These are phyloP conservation scores for Zaprionus capensis DNA, from an alignment of 1,140 invertebrate genomes.

Conservation along the genomic window DNA sequence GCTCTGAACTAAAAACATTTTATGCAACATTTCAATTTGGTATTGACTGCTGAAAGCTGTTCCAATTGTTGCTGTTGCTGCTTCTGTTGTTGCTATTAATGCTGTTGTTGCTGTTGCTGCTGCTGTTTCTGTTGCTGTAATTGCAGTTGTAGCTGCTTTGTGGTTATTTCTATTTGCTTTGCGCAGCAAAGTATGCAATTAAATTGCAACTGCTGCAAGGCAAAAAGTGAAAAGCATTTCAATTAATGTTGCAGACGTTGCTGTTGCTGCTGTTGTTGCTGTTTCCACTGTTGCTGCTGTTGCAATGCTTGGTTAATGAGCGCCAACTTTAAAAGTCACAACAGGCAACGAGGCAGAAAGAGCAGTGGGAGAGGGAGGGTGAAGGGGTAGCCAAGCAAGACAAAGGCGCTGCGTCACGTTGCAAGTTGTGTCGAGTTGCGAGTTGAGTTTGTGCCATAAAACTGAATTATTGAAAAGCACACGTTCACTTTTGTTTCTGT, in stretches of 20 bases:
- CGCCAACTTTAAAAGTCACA: slow-evolving; percentile 51
- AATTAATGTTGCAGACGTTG: slow-evolving; percentile 50
- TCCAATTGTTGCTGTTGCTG: slow-evolving; percentile 13
- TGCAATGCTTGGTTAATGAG: slow-evolving; percentile 43
- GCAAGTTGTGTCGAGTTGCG: slow-evolving; percentile 33
- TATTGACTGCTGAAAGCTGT: slow-evolving; percentile 28
- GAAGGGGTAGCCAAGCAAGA: slow-evolving; percentile 18
- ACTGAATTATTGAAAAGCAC: slow-evolving; percentile 72
- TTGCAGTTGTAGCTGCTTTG: slow-evolving; percentile 22
- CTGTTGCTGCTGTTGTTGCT: slow-evolving; percentile 20
- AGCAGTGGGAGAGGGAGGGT: neutral
- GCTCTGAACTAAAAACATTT: slow-evolving; percentile 25
- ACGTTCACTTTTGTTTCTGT: slow-evolving; percentile 73
- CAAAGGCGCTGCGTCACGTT: slow-evolving; percentile 39
- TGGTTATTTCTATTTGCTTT: slow-evolving; percentile 29
- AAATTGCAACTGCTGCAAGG: slow-evolving; percentile 32
- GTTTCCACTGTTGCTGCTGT: slow-evolving; percentile 14
- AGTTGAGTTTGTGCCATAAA: slow-evolving; percentile 63
- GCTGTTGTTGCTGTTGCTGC: neutral
- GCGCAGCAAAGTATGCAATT: slow-evolving; percentile 44
- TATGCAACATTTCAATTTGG: slow-evolving; percentile 17
- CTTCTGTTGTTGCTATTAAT: slow-evolving; percentile 3
- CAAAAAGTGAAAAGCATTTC: slow-evolving; percentile 55
- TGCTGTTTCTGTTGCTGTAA: slow-evolving; percentile 11
- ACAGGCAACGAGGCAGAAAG: slow-evolving; percentile 5